Evolutionary conservation across 2,888 invertebrate species (phyloP).

Genomic region (Leptura quadrifasciata): DNA sequence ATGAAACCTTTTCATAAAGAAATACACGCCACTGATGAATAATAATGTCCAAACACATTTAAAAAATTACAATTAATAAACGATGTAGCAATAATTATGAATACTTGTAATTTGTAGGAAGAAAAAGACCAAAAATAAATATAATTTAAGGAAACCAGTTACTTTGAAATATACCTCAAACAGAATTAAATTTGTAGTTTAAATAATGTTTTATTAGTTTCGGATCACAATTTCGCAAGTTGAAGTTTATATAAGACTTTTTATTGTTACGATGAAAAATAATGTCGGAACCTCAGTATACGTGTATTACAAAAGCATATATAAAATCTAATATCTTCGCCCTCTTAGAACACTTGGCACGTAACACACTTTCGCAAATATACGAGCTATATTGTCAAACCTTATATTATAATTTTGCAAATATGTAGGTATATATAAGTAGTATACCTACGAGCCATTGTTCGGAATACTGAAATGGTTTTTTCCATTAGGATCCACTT

Average conservation of each 20-base stretch:
- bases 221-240: background rate
- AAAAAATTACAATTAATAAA: no score
- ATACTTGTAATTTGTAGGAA: no score
- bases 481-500: background rate
- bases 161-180: no score
- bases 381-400: constrained; percentile 27
- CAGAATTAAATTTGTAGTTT: no score
- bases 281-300: background rate
- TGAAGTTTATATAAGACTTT: background rate
- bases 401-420: constrained; percentile 28
- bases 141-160: no score
- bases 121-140: no score
- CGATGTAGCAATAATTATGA: no score
- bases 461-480: constrained; percentile 1
- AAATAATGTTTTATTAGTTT: background rate
- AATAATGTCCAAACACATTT: no score
- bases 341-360: constrained; percentile 4
- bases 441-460: constrained; percentile 20
- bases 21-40: no score
- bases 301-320: background rate
- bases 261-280: background rate
- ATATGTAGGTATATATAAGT: constrained; percentile 5
- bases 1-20: no score
- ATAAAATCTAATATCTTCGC: constrained; percentile 19
- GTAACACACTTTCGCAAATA: constrained; percentile 27